A percentile compares a stretch with the other conserved stretches of the same genome.
Evolutionary conservation across 2,113 vertebrate genomes (phyloP).

Genomic region (Malurus cyaneus): DNA sequence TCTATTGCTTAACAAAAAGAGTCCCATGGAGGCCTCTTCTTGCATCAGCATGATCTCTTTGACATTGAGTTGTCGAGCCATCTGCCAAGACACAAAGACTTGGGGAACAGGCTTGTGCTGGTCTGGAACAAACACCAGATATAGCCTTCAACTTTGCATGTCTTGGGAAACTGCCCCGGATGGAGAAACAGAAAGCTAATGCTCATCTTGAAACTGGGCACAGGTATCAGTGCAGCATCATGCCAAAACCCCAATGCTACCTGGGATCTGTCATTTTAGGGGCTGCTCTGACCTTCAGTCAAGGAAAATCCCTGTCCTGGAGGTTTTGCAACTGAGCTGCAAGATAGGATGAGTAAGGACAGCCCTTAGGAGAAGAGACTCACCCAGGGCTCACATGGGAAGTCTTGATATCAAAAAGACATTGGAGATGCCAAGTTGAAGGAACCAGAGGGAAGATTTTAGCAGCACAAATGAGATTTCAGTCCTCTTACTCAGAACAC

Average conservation of each 20-base stretch:
- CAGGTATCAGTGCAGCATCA: background rate
- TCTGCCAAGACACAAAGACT: background rate
- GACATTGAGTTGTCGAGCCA: background rate
- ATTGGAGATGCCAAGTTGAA: background rate
- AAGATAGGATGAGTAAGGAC: background rate
- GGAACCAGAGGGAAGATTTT: background rate
- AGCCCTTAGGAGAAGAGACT: background rate
- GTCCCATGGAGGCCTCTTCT: background rate
- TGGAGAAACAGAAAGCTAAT: rapidly evolving
- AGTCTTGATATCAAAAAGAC: background rate
- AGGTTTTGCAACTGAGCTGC: background rate
- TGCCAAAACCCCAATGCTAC: rapidly evolving
- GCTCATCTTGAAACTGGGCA: background rate
- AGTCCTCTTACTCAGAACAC: background rate
- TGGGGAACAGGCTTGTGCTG: background rate
- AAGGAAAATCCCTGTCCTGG: background rate
- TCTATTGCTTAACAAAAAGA: background rate
- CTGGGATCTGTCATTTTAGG: background rate
- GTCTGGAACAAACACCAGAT: background rate
- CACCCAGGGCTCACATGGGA: background rate
- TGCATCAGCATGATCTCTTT: background rate
- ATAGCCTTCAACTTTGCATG: rapidly evolving
- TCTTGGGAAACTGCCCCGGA: background rate
- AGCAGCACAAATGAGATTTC: background rate
- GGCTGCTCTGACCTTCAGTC: background rate